Evolutionary conservation across 2,113 vertebrate genomes (phyloP).

Genomic region (Dinomys branickii): DNA sequence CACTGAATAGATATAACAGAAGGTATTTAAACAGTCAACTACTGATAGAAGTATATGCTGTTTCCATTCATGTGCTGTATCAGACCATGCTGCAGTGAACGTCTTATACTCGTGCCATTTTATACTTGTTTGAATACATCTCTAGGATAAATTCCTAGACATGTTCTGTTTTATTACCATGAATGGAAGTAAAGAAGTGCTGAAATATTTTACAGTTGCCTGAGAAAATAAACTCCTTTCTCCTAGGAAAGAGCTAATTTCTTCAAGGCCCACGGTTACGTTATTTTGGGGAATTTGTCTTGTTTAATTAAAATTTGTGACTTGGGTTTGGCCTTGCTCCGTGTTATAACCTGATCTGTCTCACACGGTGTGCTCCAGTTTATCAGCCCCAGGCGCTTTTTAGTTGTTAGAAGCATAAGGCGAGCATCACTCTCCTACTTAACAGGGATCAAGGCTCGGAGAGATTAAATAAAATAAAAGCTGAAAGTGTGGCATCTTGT

Average conservation of each 20-base stretch:
- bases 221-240: conserved; percentile 12
- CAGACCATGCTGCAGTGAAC: not conserved
- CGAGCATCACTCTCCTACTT: not conserved
- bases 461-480: conserved; percentile 18
- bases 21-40: not conserved
- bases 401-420: not conserved
- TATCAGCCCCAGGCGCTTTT: not conserved
- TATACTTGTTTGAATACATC: not conserved
- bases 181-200: not conserved
- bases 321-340: not conserved
- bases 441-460: not conserved
- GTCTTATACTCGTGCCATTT: not conserved
- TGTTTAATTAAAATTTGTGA: not conserved
- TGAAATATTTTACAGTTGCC: not conserved
- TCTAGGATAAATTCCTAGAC: not conserved
- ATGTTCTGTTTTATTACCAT: accelerated
- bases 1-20: not conserved
- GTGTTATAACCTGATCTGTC: not conserved
- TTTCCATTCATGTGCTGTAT: not conserved
- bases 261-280: not conserved
- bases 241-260: not conserved
- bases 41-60: not conserved
- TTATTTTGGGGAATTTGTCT: conserved; percentile 12
- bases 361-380: not conserved
- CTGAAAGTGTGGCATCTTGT: not conserved